phyloP scores from a whole-genome alignment of 2,113 vertebrate species.

The Lampris incognitus region DNA sequence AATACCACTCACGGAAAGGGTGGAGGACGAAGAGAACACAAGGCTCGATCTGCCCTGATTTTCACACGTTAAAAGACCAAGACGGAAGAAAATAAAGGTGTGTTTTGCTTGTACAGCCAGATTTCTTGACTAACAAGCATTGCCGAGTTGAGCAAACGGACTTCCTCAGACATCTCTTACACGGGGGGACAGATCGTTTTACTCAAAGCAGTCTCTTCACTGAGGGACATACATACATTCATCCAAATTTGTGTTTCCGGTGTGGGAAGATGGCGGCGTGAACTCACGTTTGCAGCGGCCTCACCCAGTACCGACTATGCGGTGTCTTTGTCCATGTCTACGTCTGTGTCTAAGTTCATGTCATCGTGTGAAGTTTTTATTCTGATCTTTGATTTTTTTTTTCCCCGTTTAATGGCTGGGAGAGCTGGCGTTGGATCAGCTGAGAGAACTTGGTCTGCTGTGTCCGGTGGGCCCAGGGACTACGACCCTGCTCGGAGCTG shows the following conservation, averaged over 20 bases:
- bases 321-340: too few relatives aligned
- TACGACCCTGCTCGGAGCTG: too few relatives aligned
- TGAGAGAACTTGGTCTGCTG: too few relatives aligned
- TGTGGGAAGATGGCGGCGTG: background rate
- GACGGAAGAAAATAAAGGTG: background rate
- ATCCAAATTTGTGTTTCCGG: background rate
- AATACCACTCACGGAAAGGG: conserved; percentile 9
- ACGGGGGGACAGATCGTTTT: background rate
- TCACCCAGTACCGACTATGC: too few relatives aligned
- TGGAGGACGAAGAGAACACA: conserved; percentile 20
- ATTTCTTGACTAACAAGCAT: background rate
- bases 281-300: too few relatives aligned
- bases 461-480: too few relatives aligned
- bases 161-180: background rate
- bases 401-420: too few relatives aligned
- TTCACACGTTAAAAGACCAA: conserved; percentile 3
- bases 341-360: too few relatives aligned
- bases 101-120: background rate
- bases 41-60: conserved; percentile 41
- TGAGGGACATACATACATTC: background rate
- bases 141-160: background rate
- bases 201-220: background rate
- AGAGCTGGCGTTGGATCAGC: too few relatives aligned
- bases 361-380: too few relatives aligned
- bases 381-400: too few relatives aligned